Percentiles rank a stretch among this genome's conserved stretches.
Conservation (phyloP, 2,888 invertebrate species). For the Tortricodes alternella region DNA sequence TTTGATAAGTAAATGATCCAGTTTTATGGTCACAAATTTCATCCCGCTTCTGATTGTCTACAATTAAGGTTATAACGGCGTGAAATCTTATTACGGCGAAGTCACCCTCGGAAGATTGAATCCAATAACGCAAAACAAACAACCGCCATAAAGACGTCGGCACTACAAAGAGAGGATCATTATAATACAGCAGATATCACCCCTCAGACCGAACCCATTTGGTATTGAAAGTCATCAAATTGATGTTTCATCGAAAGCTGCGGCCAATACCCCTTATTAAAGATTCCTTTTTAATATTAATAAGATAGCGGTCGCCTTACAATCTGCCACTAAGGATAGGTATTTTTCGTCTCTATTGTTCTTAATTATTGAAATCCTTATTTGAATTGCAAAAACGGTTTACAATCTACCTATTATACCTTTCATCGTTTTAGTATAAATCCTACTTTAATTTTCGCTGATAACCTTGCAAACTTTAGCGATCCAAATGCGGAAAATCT, state of each 20-base stretch:
- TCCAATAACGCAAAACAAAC: constrained; percentile 33
- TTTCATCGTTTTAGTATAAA: neutral
- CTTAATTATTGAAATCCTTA: constrained; percentile 13
- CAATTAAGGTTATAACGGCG: constrained; percentile 1
- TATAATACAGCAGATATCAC: constrained; percentile 49
- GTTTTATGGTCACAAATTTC: too few relatives aligned
- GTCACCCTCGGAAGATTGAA: constrained; percentile 19
- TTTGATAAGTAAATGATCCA: too few relatives aligned
- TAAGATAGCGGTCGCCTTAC: constrained; percentile 27
- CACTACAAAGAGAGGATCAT: constrained; percentile 54
- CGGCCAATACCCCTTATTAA: constrained; percentile 42
- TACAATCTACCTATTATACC: neutral
- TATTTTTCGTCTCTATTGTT: constrained; percentile 10
- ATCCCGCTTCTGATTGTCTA: constrained; percentile 5
- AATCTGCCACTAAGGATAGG: neutral
- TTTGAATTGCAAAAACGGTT: constrained; percentile 21
- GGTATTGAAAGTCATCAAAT: constrained; percentile 53
- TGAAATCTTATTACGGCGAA: constrained; percentile 23
- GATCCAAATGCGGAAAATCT: constrained; percentile 47
- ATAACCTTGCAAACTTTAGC: constrained; percentile 24
- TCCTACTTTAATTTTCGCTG: constrained; percentile 33
- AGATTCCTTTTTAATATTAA: constrained; percentile 46
- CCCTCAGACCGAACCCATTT: constrained; percentile 49
- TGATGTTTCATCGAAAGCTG: constrained; percentile 47
- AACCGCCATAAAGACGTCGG: constrained; percentile 54